Evolutionary conservation across 2,797 vertebrate genomes (phyloP), one percentile per base, ranked within the genome.

Genomic region (Orestias chungarensis): DNA sequence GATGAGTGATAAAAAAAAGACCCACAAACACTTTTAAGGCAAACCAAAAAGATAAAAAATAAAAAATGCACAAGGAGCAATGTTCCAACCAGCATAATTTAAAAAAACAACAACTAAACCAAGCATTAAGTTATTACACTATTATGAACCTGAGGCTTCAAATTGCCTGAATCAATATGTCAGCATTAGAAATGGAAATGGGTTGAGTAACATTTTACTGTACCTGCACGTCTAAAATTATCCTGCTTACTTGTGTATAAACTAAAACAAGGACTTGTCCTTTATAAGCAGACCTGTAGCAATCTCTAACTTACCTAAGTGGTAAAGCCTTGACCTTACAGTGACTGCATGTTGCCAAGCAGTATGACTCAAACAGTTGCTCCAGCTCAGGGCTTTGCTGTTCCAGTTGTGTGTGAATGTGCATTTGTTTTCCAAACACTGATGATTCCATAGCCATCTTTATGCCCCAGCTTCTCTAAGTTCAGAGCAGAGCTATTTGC

Each of bases 381-480:
- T 29, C 64, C 75, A 68, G 84, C 86, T 86, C 68, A 78, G 79
- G 83, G 69, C 79, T 79, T 71, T 73, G 23, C 55, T 71, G 73
- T 43, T 57, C 59, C 35, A 64, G 70, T 72, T 77, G 57, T 81
- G 81, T 79, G 71, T 64, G 68, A 73, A 68, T 31, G 42, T 78
- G 70, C 66, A 44, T 86, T 86, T 68, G 68, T 64, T 74, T 76
- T 69, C 71, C 61, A 40, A 70, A 20, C 29, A 76, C 78, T 84
- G 70, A 74, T 83, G 67, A 73, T 75, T 70, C 42, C 27, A 69
- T 10, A 62, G 57, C 68, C 52, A 33, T 52, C 71, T 79, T 66
- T 64, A 50, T 79, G 61, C 50, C 47, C 44, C 43, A 2, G 40
- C 66, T 71, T 55, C 62, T 52, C n/a, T 20, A 76, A 65, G 64